These are phyloP conservation scores for Perodicticus potto DNA, from an alignment of 2,797 vertebrate species.

Conservation along the genomic window DNA sequence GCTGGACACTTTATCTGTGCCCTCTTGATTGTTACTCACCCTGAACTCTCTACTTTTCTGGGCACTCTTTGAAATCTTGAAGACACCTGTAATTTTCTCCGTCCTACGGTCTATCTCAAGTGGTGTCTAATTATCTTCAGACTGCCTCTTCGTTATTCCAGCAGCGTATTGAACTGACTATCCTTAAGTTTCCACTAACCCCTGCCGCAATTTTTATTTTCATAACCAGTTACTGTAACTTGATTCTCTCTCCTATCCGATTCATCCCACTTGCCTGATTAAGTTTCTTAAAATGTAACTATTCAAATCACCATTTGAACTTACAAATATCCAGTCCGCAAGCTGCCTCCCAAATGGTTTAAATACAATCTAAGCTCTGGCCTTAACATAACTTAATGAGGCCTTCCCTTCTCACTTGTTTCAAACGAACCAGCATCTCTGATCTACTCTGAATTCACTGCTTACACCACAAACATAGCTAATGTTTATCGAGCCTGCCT, in stretches of 20 bases:
- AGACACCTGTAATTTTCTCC: neutral
- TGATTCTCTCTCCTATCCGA: slow-evolving; percentile 18
- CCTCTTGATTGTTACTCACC: neutral
- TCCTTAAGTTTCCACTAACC: neutral
- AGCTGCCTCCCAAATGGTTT: neutral
- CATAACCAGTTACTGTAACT: neutral
- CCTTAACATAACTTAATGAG: neutral
- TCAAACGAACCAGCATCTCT: neutral
- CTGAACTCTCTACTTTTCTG: neutral
- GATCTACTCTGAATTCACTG: neutral
- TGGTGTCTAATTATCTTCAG: neutral
- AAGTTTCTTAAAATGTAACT: slow-evolving; percentile 39
- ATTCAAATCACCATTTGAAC: slow-evolving; percentile 35
- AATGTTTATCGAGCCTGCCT: neutral
- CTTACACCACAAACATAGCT: neutral
- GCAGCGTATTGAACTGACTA: neutral
- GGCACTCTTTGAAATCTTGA: neutral
- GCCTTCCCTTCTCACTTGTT: neutral
- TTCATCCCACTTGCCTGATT: neutral
- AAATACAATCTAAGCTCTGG: neutral
- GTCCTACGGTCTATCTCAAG: neutral
- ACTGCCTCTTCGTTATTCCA: neutral
- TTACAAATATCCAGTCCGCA: neutral
- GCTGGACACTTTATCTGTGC: neutral
- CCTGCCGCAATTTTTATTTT: slow-evolving; percentile 37